Evolutionary conservation across 2,113 vertebrate genomes (phyloP).

Genomic region (Oreochromis niloticus): DNA sequence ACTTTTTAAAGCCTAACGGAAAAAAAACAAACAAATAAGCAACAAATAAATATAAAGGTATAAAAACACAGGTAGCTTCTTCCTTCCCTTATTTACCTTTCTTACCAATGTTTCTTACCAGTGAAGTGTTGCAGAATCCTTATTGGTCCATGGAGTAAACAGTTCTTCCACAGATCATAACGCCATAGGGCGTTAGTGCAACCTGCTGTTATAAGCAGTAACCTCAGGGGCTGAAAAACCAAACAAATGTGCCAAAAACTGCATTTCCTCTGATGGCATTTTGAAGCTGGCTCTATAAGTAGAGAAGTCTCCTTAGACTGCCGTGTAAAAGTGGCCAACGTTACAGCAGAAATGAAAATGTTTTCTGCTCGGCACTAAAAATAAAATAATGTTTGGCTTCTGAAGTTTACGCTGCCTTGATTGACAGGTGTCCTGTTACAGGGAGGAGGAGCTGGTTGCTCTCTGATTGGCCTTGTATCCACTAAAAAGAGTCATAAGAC

Average conservation of each 20-base stretch:
- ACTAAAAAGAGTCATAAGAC: neutral
- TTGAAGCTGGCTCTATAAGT: neutral
- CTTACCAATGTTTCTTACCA: neutral
- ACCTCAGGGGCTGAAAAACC: neutral
- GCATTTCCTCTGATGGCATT: neutral
- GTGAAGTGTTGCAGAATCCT: neutral
- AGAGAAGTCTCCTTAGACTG: neutral
- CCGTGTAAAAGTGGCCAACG: neutral
- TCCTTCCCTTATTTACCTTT: neutral
- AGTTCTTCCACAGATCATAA: neutral
- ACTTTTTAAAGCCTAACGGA: neutral
- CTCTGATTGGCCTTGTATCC: neutral
- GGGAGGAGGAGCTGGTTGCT: neutral
- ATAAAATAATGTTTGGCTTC: neutral
- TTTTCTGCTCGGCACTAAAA: neutral
- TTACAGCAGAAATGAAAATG: neutral
- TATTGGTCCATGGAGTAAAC: neutral
- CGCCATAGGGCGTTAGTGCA: neutral
- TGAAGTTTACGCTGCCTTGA: neutral
- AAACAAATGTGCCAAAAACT: neutral
- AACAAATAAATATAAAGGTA: neutral
- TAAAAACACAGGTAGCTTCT: neutral
- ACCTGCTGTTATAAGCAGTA: neutral
- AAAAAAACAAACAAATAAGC: fast-evolving
- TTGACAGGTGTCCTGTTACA: neutral